Percentiles rank a stretch among this genome's conserved stretches.
These are phyloP conservation scores for Tetragonula carbonaria DNA, from an alignment of 2,888 invertebrate genomes.

Conservation along the genomic window DNA sequence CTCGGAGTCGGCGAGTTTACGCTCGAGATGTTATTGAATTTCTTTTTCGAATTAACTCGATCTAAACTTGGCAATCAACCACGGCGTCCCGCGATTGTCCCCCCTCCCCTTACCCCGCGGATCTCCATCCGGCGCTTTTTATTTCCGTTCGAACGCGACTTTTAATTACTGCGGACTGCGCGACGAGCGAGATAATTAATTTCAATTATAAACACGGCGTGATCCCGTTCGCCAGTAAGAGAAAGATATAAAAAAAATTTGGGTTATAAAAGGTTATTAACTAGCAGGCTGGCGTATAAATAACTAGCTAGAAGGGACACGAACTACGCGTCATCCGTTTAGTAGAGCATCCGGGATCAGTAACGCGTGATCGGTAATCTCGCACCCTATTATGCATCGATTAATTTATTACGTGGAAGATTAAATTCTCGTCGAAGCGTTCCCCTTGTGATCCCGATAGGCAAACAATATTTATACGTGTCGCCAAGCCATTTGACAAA, in stretches of 20 bases:
- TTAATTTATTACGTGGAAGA: constrained; percentile 60
- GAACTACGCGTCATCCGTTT: constrained; percentile 59
- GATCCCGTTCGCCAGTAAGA: background rate
- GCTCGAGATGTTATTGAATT: background rate
- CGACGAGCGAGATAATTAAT: background rate
- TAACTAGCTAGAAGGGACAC: constrained; percentile 41
- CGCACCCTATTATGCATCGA: constrained; percentile 57
- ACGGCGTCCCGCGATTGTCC: background rate
- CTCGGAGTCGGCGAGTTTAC: background rate
- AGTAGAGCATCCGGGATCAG: constrained; percentile 61
- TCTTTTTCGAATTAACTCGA: constrained; percentile 4
- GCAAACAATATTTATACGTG: constrained; percentile 48
- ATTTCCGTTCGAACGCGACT: background rate
- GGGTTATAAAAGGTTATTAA: constrained; percentile 47
- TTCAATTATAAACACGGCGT: background rate
- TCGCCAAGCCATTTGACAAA: background rate
- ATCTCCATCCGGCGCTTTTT: background rate
- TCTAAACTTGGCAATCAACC: constrained; percentile 6
- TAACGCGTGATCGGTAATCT: constrained; percentile 59
- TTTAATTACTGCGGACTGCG: background rate
- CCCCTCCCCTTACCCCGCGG: no score
- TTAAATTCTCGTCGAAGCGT: constrained; percentile 57
- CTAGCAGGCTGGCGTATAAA: constrained; percentile 42
- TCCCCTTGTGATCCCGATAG: constrained; percentile 30
- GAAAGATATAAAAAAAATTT: constrained; percentile 33